Base-by-base conservation (phyloP, 2,888 invertebrate genomes). In the Tribolium freemani region DNA sequence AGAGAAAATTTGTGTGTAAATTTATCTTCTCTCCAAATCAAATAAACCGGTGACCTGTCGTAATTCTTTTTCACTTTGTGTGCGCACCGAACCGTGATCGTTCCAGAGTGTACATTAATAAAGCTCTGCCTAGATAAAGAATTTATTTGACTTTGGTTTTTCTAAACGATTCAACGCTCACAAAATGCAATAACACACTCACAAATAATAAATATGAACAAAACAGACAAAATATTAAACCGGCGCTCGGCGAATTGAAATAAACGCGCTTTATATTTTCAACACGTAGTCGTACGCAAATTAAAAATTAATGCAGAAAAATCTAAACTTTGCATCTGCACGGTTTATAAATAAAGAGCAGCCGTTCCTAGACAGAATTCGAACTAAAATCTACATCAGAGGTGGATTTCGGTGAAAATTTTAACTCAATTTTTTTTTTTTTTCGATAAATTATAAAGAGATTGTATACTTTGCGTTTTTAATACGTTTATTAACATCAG, bases 61-160 rank as follows among this genome's bases (percentile, higher is more conserved):
- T 60, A 69, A 69, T 69, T 69, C 69, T 60, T 58, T 69, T 58
- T 60, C 58, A 51, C 58, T 60, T 60, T 69, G 60, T 69, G 57
- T 53, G 60, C 50, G 58, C 51, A 53, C 20, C 51, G 69, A 69
- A 57, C 51, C 60, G 60, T 69, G 51, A 30, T 51, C 53, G 60
- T 51, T 69, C 60, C 53, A 69, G 46, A 26, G 45, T 69, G 53
- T 60, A 69, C 53, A 69, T 69, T 69, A 60, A 58, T 60, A 69
- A 69, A 60, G 53, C 50, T 68, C 21, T 31, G 38, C 20, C 20
- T 64, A 64, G 54, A 54, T 53, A 45, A 54, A 53, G 44, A 64
- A 64, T 53, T 64, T 64, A 64, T 64, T 53, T 64, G 53, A 21
- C 30, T 45, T 46, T 16, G 21, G 10, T 20, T 6, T 50, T 44